Evolutionary conservation across 1,140 invertebrate species (phyloP).

Genomic region (Schmidtea mediterranea): DNA sequence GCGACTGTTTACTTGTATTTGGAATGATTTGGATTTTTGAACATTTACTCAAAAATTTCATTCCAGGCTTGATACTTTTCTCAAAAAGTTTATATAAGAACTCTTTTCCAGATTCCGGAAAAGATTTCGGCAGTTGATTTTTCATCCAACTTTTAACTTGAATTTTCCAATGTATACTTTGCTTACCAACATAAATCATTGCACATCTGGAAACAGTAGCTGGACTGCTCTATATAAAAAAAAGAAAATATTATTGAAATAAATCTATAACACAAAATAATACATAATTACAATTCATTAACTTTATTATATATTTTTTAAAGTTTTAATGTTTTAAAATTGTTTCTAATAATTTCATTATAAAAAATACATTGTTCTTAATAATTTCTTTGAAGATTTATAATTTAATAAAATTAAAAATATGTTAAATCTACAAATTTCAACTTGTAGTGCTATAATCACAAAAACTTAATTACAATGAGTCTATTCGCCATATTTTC

Average conservation of each 20-base stretch:
- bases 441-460: no score
- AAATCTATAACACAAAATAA: no score
- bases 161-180: slow-evolving; percentile 22
- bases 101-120: slow-evolving; percentile 21
- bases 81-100: slow-evolving; percentile 35
- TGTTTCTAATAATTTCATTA: no score
- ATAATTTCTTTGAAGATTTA: no score
- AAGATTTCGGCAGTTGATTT: slow-evolving; percentile 15
- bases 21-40: slow-evolving; percentile 14
- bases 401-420: no score
- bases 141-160: slow-evolving; percentile 22
- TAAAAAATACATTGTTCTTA: no score
- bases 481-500: no score
- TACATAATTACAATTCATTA: no score
- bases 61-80: slow-evolving; percentile 30
- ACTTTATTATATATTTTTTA: no score
- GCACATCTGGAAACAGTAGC: slow-evolving; percentile 26
- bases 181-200: slow-evolving; percentile 28
- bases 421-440: no score
- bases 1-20: slow-evolving; percentile 15
- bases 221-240: slow-evolving; percentile 18
- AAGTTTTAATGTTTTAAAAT: no score
- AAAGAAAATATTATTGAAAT: not conserved
- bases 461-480: no score
- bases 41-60: slow-evolving; percentile 13